A percentile compares a stretch with the other conserved stretches of the same genome.
phyloP scores from a whole-genome alignment of 2,888 invertebrate genomes.

The Horisme vitalbata region DNA sequence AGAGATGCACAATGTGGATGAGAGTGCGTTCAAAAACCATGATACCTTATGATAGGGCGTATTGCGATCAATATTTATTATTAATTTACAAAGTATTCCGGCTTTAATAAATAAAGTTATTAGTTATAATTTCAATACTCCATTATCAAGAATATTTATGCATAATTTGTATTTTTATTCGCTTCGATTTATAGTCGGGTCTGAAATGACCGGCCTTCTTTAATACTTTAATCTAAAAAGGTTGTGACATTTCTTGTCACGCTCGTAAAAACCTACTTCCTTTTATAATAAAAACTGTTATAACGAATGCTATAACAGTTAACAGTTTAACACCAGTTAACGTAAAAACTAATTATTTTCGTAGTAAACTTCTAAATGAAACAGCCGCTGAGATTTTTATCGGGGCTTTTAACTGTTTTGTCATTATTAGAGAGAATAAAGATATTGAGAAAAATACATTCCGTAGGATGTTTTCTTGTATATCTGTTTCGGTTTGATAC shows the following conservation, averaged over 20 bases:
- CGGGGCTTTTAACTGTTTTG: constrained; percentile 35
- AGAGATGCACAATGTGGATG: too few species aligned
- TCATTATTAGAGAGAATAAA: constrained; percentile 25
- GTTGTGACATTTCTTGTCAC: constrained; percentile 40
- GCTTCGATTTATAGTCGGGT: too few species aligned
- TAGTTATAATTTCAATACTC: too few species aligned
- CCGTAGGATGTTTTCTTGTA: not conserved
- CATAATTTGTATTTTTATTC: too few species aligned
- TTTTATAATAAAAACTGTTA: constrained; percentile 54
- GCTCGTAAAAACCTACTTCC: constrained; percentile 57
- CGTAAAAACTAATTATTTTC: constrained; percentile 59
- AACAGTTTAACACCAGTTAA: constrained; percentile 57
- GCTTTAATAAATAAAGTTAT: too few species aligned
- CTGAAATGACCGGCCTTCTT: too few species aligned
- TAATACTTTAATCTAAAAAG: constrained; percentile 30
- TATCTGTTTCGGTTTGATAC: too few species aligned
- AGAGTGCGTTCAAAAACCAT: too few species aligned
- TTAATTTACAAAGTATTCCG: too few species aligned
- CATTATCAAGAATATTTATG: too few species aligned
- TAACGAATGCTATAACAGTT: constrained; percentile 45
- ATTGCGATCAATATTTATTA: too few species aligned
- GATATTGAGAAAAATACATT: constrained; percentile 11
- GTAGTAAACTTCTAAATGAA: constrained; percentile 52
- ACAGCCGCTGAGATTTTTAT: constrained; percentile 47
- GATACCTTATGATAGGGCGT: too few species aligned